Base-by-base conservation (phyloP, 2,888 invertebrate species). In the Corbicula japonica region DNA sequence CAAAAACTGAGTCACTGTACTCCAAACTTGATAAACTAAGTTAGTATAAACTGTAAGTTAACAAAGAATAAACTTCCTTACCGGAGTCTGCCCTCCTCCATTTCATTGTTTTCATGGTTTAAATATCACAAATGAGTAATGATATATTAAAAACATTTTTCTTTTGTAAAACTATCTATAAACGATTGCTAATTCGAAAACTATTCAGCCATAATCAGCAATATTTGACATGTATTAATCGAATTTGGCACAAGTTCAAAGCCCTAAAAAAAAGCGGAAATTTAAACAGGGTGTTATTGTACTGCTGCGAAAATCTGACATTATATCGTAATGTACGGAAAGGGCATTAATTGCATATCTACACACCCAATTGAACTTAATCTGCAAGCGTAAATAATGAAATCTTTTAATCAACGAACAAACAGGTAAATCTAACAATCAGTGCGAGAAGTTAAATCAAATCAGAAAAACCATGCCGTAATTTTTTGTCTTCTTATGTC, bases 221-320 rank as follows among this genome's bases (percentile, higher is more conserved):
- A 23, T 74, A 62, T 72, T 63, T 41, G 56, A 63, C 62, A 52
- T 38, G 63, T 23, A 61, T 72, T 72, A 62, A 62, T 72, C 71
- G 38, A 52, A 71, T 65, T 79, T 79, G 79, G 79, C 79, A 75
- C 65, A 46, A 21, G 61, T 74, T 79, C 79, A 79, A 79, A 78
- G 35, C 23, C 26, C 32, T 46, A 23, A n/a, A 56, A 69, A 69
- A 66, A 70, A 61, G 54, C 50, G 26, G 56, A 68, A 65, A 65
- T 41, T 71, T 66, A 65, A 74, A 74, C 60, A 74, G 74, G 60
- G n/a, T 35, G 41, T 46, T 52, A 63, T 65, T 76, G 70, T 76
- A 38, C 44, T 21, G 21, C n/a, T 44, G 52, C 62, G 44, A 54
- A 58, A 58, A 66, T 66, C 10, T n/a, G 54, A 54, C 54, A 66